These are phyloP conservation scores for Huso huso DNA, from an alignment of 2,797 vertebrate species.

Conservation along the genomic window DNA sequence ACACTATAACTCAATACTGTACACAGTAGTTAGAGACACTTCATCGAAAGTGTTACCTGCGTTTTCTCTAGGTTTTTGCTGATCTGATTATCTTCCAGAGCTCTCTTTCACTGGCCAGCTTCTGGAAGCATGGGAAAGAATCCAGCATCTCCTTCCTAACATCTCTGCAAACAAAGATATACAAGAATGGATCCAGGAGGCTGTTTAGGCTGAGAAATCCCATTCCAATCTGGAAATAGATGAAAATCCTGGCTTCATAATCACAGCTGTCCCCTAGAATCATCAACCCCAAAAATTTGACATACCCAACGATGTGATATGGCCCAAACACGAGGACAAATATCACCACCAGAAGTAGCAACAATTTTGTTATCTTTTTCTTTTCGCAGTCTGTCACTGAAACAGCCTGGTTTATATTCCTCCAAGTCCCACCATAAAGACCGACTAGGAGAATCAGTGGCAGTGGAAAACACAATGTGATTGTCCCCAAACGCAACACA, in stretches of 20 bases:
- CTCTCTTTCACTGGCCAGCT: constrained; percentile 21
- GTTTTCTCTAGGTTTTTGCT: constrained; percentile 48
- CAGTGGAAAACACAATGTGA: background rate
- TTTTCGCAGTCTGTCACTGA: background rate
- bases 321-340: constrained; percentile 3
- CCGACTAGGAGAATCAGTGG: background rate
- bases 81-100: constrained; percentile 44
- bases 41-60: no score
- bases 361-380: background rate
- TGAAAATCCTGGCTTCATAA: background rate
- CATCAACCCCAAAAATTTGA: background rate
- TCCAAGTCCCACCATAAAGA: background rate
- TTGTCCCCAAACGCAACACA: background rate
- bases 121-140: background rate
- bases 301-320: background rate
- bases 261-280: background rate
- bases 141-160: background rate
- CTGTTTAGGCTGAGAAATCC: constrained; percentile 3
- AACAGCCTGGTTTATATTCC: constrained; percentile 31
- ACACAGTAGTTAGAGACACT: no score
- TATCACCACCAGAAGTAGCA: background rate
- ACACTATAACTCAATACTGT: no score
- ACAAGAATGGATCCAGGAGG: constrained; percentile 3
- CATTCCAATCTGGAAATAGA: background rate
- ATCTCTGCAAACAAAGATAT: constrained; percentile 2